A percentile compares a stretch with the other conserved stretches of the same genome.
Conservation (phyloP, 2,888 invertebrate genomes). For the Drosophila helvetica region DNA sequence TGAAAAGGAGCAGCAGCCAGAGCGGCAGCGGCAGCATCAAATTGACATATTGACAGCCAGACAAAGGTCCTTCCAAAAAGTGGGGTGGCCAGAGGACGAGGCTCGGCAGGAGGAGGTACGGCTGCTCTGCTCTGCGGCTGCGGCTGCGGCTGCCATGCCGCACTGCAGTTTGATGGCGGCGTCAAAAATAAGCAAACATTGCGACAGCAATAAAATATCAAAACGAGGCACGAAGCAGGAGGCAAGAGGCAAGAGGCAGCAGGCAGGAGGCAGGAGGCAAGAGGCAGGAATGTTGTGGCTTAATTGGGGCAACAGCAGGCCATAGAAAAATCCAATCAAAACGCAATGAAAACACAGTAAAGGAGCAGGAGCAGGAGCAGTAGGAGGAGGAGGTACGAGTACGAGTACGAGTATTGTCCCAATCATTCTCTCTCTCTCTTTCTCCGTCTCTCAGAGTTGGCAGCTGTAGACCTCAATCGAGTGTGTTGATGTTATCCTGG, state of each 20-base stretch:
- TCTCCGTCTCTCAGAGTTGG: background rate
- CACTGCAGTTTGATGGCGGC: conserved; percentile 62
- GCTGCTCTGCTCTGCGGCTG: too few relatives aligned
- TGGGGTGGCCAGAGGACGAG: conserved; percentile 8
- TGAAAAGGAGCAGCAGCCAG: conserved; percentile 64
- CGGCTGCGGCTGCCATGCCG: conserved; percentile 35
- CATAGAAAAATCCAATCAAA: conserved; percentile 77
- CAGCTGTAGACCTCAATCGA: conserved; percentile 45
- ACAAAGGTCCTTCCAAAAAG: conserved; percentile 55
- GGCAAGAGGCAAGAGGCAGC: background rate
- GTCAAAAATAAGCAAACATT: conserved; percentile 77
- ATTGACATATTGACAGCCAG: conserved; percentile 78
- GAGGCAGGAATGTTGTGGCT: conserved; percentile 38
- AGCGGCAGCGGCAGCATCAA: conserved; percentile 33
- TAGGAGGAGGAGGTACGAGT: background rate
- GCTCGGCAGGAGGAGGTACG: background rate
- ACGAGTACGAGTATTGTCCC: conserved; percentile 30
- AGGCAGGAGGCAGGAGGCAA: background rate
- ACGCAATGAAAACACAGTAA: conserved; percentile 66
- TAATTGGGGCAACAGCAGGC: conserved; percentile 72
- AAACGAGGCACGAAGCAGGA: conserved; percentile 22
- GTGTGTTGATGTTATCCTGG: conserved; percentile 73
- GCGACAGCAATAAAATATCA: conserved; percentile 75
- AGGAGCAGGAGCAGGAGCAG: conserved; percentile 32
- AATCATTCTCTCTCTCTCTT: background rate